These are phyloP conservation scores for Mellivora capensis DNA, from an alignment of 2,113 vertebrate species.

Conservation along the genomic window DNA sequence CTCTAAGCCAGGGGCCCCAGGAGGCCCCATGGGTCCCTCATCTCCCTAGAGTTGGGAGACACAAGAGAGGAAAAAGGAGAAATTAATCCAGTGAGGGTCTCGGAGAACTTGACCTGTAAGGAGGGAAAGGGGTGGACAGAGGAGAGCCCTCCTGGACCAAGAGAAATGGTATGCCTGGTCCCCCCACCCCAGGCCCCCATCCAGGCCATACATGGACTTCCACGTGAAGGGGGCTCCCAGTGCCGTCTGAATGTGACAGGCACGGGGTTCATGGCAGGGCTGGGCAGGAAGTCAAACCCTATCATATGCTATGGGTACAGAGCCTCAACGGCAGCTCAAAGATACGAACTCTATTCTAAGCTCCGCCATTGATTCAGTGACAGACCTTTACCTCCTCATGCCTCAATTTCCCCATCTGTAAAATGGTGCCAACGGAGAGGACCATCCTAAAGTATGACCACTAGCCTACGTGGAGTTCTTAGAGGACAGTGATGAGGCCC, in stretches of 20 bases:
- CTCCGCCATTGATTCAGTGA: not conserved
- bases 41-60: slow-evolving; percentile 87
- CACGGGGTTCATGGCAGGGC: rapidly evolving
- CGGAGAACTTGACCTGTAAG: not conserved
- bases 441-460: too few relatives aligned
- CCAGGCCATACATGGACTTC: not conserved
- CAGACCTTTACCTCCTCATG: not conserved
- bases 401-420: slow-evolving; percentile 10
- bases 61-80: slow-evolving; percentile 31
- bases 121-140: not conserved
- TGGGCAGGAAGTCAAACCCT: not conserved
- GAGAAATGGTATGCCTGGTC: not conserved
- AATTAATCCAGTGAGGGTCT: not conserved
- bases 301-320: not conserved
- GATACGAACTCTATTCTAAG: rapidly evolving
- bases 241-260: not conserved
- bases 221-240: not conserved
- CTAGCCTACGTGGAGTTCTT: not conserved
- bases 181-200: not conserved
- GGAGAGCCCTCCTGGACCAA: not conserved
- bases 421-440: not conserved
- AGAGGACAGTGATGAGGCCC: not conserved
- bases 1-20: slow-evolving; percentile 92
- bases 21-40: slow-evolving; percentile 93
- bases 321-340: not conserved